A percentile compares a stretch with the other conserved stretches of the same genome.
Evolutionary conservation across 2,113 vertebrate genomes (phyloP).

Genomic region (Epinephelus moara): DNA sequence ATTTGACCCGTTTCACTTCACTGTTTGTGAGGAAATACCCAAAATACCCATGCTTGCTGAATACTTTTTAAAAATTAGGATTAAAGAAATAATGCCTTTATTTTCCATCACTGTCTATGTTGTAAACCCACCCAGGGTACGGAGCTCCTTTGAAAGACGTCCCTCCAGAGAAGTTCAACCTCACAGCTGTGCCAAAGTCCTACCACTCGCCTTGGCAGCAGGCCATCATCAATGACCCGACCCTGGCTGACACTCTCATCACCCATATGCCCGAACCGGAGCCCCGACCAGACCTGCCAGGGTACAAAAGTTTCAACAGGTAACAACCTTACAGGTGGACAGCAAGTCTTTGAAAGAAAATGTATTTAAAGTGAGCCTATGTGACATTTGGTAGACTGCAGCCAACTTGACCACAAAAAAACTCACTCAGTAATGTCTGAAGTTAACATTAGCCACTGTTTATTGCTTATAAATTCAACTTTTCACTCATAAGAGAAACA

Average conservation of each 20-base stretch:
- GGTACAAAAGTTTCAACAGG: conserved; percentile 98
- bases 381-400: not conserved
- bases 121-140: conserved; percentile 84
- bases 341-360: not conserved
- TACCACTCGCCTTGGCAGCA: conserved; percentile 97
- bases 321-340: conserved; percentile 65
- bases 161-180: conserved; percentile 95
- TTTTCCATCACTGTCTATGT: conserved; percentile 16
- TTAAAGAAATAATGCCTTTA: too few species aligned
- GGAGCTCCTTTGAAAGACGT: conserved; percentile 93
- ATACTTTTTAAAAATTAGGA: not conserved
- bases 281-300: conserved; percentile 84
- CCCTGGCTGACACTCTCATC: conserved; percentile 86
- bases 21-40: not conserved
- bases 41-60: not conserved
- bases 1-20: not conserved
- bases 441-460: not conserved
- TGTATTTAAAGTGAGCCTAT: not conserved
- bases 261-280: conserved; percentile 86
- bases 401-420: not conserved
- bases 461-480: not conserved
- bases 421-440: not conserved
- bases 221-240: conserved; percentile 89
- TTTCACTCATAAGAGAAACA: not conserved
- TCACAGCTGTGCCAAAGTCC: conserved; percentile 92